Evolutionary conservation across 2,888 invertebrate genomes (phyloP).

Genomic region (Sarcophaga caerulescens): DNA sequence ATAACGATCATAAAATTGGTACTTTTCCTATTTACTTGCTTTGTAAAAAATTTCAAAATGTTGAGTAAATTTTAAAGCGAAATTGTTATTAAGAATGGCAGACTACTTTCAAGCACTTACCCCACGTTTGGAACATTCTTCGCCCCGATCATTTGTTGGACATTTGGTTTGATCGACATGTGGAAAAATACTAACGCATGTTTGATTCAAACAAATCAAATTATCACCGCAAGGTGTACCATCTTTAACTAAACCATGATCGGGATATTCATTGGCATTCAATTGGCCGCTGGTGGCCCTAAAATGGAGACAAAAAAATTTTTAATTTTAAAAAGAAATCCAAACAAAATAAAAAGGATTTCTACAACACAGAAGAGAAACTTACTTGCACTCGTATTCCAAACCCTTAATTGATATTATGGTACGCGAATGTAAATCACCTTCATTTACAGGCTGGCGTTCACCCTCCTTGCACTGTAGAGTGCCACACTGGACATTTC

Average conservation of each 20-base stretch:
- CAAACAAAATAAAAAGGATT: not conserved
- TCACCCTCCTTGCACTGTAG: constrained; percentile 96
- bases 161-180: constrained; percentile 93
- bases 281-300: constrained; percentile 88
- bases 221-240: constrained; percentile 97
- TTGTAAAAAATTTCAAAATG: no score
- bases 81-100: not conserved
- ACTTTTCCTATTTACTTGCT: no score
- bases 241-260: constrained; percentile 94
- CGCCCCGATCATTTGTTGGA: constrained; percentile 92
- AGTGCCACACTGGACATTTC: constrained; percentile 96
- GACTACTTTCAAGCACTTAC: constrained; percentile 84
- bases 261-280: constrained; percentile 84
- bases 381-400: constrained; percentile 98
- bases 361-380: constrained; percentile 71
- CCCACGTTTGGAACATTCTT: constrained; percentile 97
- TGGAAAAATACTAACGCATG: constrained; percentile 92
- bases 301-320: constrained; percentile 65
- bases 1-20: no score
- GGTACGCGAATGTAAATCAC: constrained; percentile 92
- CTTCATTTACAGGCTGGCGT: constrained; percentile 90
- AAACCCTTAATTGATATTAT: constrained; percentile 93
- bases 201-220: constrained; percentile 96
- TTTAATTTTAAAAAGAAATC: not conserved
- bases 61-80: not conserved